Evolutionary conservation across 2,888 invertebrate species (phyloP), one percentile per base, ranked within the genome.

Genomic region (Lepidonotus clava): DNA sequence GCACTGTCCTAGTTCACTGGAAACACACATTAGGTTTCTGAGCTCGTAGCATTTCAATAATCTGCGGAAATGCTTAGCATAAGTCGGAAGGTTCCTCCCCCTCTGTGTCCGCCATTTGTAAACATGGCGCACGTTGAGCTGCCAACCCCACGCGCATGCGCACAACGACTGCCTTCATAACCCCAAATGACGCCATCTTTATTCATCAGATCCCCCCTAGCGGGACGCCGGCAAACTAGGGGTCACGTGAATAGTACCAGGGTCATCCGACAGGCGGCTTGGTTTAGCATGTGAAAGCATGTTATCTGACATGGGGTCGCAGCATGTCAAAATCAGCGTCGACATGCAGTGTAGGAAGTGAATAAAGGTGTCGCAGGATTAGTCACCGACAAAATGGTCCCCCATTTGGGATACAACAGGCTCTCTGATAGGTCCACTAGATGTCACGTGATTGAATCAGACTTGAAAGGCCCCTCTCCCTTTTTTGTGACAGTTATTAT

Each of bases 341-440:
- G 24, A n/a, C 61, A 61, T 11, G 11, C 21, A 24, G 61, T 24
- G 28, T 32, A 61, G 61, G 28, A 61, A 61, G 14, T 11, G 28
- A 32, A 61, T 18, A 32, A 61, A 24, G 61, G 28, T 61, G 61
- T 61, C 61, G 21, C 61, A 61, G 61, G 61, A 61, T 61, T 61
- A 61, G 61, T 61, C 61, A 5, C 61, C 61, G 56, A 4, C 28
- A 24, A 28, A 61, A 61, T 28, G 28, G 61, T 61, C 2, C 14
- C 61, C 24, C 61, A 28, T 28, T 61, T 56, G 56, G n/a, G n/a
- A 56, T 56, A 14, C 28, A 28, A 28, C 28, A 28, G 61, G n/a
- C 61, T 24, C 61, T 11, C 61, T 61, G 61, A 61, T 61, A 28
- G 61, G 28, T 61, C 61, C 1, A 61, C 28, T 61, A 4, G 61